Evolutionary conservation across 2,797 vertebrate species (phyloP), one percentile per base, ranked within the genome.

Genomic region (Pelochelys cantorii): DNA sequence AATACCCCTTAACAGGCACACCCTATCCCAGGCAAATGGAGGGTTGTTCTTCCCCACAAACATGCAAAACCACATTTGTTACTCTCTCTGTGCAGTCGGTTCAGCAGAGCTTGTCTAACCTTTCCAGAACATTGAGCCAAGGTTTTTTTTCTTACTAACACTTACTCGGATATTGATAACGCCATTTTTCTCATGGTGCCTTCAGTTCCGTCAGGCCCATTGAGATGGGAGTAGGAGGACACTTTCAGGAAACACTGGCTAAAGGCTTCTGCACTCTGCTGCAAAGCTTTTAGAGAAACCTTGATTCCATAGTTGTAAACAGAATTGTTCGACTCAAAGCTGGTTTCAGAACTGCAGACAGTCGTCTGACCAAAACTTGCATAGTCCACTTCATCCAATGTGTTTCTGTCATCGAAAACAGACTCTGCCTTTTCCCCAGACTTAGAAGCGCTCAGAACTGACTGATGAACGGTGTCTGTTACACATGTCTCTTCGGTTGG

Each of bases 211-310:
- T 2, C 0, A 7, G 27, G 1, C 2, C 14, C 6, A 10, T 7
- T 23, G 3, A 15, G 27, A n/a, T 59, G 48, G 23, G 48, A 7
- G 10, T 77, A 17, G 8, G 25, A 34, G 10, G 57, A 7, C 9
- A 5, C 9, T 87, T 42, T n/a, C 15, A 89, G 34, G 79, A 57
- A 81, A 0, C 97, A 92, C 54, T 74, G 94, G 93, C 97, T 98
- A 89, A 97, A 92, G 2, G 93, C 90, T 83, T 97, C 95, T 1
- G 98, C 97, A 0, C 97, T 97, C 29, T 25, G 96, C 81, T 98
- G 97, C 97, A 98, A 87, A 29, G 68, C 48, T n/a, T 97, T 94
- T 62, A 95, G 94, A 0, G 98, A 97, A 31, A 98, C 92, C 1
- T 60, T 52, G 13, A 98, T 87, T 54, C 84, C 42, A 37, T 95